Percentiles rank a stretch among this genome's conserved stretches.
phyloP scores from a whole-genome alignment of 2,888 invertebrate species.

The Pilophorus perplexus region DNA sequence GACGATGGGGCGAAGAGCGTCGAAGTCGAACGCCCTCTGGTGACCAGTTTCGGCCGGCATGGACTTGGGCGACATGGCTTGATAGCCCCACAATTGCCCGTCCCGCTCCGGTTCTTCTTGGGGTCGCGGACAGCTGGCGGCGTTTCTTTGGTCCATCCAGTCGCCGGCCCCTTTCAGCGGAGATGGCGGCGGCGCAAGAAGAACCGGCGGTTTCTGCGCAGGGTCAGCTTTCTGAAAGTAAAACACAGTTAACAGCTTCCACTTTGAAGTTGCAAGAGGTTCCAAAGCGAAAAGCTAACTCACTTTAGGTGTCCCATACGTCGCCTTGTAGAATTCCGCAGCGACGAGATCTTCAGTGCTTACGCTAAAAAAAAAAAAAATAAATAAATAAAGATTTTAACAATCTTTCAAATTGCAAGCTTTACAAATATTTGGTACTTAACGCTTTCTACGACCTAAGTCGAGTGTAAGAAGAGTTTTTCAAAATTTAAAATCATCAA shows the following conservation, averaged over 20 bases:
- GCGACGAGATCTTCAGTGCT: constrained; percentile 44
- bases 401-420: no score
- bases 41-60: background rate
- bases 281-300: no score
- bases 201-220: background rate
- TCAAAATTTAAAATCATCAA: no score
- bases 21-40: no score
- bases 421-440: no score
- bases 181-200: background rate
- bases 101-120: background rate
- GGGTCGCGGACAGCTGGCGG: background rate
- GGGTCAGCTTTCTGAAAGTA: background rate
- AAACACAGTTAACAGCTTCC: no score
- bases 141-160: background rate
- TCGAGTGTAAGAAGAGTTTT: no score
- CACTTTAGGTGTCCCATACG: constrained; percentile 40
- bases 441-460: no score
- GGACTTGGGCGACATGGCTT: constrained; percentile 1
- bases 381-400: background rate
- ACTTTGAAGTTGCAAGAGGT: no score
- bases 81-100: background rate
- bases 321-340: constrained; percentile 43
- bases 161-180: constrained; percentile 9
- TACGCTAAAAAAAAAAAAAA: constrained; percentile 22
- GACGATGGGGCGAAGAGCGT: no score